Percentiles rank a stretch among this genome's conserved stretches.
phyloP scores from a whole-genome alignment of 2,113 vertebrate species.

The Pollachius pollachius region DNA sequence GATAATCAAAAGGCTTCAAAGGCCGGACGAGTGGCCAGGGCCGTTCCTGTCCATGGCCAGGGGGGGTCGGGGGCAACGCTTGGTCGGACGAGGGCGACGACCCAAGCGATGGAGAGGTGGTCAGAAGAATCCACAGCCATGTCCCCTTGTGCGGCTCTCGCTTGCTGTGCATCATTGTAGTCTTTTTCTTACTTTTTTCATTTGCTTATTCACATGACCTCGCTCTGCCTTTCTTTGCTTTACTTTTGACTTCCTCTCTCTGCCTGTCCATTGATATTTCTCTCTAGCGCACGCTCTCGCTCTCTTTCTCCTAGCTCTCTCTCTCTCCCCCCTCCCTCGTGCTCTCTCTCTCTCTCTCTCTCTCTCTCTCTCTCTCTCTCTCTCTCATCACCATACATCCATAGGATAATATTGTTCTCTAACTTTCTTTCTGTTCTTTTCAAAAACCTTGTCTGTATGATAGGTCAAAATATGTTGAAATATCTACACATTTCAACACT shows the following conservation, averaged over 20 bases:
- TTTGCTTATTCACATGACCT: background rate
- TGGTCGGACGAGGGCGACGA: constrained; percentile 28
- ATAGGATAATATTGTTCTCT: too few species aligned
- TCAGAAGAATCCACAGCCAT: constrained; percentile 60
- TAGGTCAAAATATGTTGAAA: too few species aligned
- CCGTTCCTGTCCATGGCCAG: constrained; percentile 54
- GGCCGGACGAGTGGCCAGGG: constrained; percentile 49
- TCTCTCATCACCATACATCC: too few species aligned
- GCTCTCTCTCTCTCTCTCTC: background rate
- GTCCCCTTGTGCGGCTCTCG: background rate
- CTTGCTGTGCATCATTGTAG: background rate
- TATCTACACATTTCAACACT: too few species aligned
- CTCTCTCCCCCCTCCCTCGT: background rate
- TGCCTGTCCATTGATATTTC: background rate
- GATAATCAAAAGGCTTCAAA: constrained; percentile 72
- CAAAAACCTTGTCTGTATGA: too few species aligned
- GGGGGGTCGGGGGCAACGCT: constrained; percentile 33
- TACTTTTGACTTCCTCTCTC: background rate
- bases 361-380: constrained; percentile 3
- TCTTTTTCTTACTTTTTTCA: background rate
- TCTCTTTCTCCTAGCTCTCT: background rate
- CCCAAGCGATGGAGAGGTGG: constrained; percentile 21
- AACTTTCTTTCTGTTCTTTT: too few species aligned
- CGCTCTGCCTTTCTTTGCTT: background rate
- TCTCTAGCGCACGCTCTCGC: background rate